A percentile compares a stretch with the other conserved stretches of the same genome.
Conservation (phyloP, 2,888 invertebrate species). For the Caenorhabditis plicata region DNA sequence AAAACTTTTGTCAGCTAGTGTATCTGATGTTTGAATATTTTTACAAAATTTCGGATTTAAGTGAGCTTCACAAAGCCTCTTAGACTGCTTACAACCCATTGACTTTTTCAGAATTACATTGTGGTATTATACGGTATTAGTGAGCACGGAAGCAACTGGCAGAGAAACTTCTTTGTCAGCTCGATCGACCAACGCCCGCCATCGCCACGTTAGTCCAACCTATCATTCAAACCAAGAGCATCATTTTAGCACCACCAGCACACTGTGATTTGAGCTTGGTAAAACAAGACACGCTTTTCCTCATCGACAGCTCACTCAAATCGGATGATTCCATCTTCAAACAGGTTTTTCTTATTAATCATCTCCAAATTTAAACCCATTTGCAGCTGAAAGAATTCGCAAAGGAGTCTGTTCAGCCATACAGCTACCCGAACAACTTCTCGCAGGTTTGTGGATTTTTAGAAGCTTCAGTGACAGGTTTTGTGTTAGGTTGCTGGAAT, state of each 20-base stretch:
- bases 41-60: no score
- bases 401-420: constrained; percentile 13
- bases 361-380: neutral
- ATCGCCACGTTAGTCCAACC: constrained; percentile 23
- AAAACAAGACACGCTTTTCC: constrained; percentile 46
- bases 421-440: constrained; percentile 8
- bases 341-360: no score
- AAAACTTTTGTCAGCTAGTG: no score
- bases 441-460: no score
- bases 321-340: constrained; percentile 13
- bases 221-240: neutral
- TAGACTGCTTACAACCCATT: neutral
- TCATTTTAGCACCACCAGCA: constrained; percentile 38
- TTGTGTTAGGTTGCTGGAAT: constrained; percentile 35
- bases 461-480: no score
- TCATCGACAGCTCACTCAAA: constrained; percentile 46
- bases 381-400: constrained; percentile 34
- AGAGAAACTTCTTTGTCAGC: constrained; percentile 42
- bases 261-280: constrained; percentile 33
- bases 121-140: constrained; percentile 46
- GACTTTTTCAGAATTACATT: constrained; percentile 29
- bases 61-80: no score
- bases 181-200: constrained; percentile 30
- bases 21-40: no score
- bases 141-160: constrained; percentile 39